Evolutionary conservation across 2,113 vertebrate genomes (phyloP).

Genomic region (Pleuronectes platessa): DNA sequence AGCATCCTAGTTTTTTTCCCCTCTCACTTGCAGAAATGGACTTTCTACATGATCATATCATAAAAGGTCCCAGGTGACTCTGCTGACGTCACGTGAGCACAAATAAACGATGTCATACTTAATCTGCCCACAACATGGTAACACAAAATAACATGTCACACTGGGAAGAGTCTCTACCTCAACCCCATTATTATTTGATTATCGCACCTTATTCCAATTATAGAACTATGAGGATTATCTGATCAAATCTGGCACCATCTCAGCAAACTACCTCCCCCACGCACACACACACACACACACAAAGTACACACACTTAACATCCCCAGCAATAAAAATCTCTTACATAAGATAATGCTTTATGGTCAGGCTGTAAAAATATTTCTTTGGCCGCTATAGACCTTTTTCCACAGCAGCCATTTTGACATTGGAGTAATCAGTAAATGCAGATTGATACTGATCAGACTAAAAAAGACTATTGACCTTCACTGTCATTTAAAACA

Average conservation of each 20-base stretch:
- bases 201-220: slow-evolving; percentile 3
- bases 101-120: too few relatives aligned
- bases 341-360: slow-evolving; percentile 51
- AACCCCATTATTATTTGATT: not conserved
- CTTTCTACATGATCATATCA: too few relatives aligned
- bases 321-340: slow-evolving; percentile 38
- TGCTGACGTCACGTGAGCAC: too few relatives aligned
- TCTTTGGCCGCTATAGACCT: not conserved
- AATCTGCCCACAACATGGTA: too few relatives aligned
- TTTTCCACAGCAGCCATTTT: slow-evolving; percentile 6
- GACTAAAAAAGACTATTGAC: not conserved
- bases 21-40: too few relatives aligned
- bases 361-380: slow-evolving; percentile 42
- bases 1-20: too few relatives aligned
- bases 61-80: too few relatives aligned
- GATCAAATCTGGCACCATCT: slow-evolving; percentile 4
- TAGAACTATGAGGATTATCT: not conserved
- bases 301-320: not conserved
- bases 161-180: too few relatives aligned
- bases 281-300: not conserved
- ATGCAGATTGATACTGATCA: not conserved
- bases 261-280: not conserved
- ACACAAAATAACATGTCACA: not conserved
- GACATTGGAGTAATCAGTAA: not conserved
- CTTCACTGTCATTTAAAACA: not conserved